Conservation (phyloP, 2,888 invertebrate genomes). For the Cheilosia soror region DNA sequence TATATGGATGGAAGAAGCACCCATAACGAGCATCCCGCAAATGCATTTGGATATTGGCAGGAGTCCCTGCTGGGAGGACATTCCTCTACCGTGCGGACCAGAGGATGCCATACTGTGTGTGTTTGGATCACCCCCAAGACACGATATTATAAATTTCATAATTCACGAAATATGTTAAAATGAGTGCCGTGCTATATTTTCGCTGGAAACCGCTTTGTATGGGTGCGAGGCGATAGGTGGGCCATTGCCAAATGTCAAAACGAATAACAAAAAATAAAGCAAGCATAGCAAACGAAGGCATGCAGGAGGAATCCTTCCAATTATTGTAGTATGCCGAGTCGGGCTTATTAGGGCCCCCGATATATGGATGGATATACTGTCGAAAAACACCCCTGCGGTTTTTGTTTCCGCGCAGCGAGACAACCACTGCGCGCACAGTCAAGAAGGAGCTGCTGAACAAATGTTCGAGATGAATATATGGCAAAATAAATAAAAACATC, state of each 20-base stretch:
- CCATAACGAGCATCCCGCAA: conserved; percentile 66
- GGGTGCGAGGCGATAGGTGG: conserved; percentile 75
- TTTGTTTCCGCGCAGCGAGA: conserved; percentile 76
- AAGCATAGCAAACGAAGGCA: conserved; percentile 11
- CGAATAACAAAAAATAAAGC: conserved; percentile 63
- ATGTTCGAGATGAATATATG: conserved; percentile 74
- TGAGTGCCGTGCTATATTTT: conserved; percentile 74
- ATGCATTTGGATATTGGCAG: conserved; percentile 75
- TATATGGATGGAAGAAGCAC: conserved; percentile 44
- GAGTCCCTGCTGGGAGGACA: conserved; percentile 71
- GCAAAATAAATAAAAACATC: conserved; percentile 75
- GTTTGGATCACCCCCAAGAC: conserved; percentile 76
- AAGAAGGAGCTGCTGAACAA: conserved; percentile 75
- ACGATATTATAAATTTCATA: conserved; percentile 76
- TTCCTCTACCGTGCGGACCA: conserved; percentile 68
- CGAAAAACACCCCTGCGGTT: conserved; percentile 75
- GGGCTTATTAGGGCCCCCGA: conserved; percentile 69
- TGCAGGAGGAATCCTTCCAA: conserved; percentile 66
- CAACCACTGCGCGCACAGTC: conserved; percentile 74
- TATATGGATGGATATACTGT: conserved; percentile 71
- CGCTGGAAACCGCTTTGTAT: conserved; percentile 74
- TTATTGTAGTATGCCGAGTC: conserved; percentile 68
- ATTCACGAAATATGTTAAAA: conserved; percentile 76
- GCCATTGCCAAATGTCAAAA: conserved; percentile 75
- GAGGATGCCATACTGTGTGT: conserved; percentile 72